Percentiles rank a stretch among this genome's conserved stretches.
Evolutionary conservation across 2,797 vertebrate genomes (phyloP).

Genomic region (Platalea minor): DNA sequence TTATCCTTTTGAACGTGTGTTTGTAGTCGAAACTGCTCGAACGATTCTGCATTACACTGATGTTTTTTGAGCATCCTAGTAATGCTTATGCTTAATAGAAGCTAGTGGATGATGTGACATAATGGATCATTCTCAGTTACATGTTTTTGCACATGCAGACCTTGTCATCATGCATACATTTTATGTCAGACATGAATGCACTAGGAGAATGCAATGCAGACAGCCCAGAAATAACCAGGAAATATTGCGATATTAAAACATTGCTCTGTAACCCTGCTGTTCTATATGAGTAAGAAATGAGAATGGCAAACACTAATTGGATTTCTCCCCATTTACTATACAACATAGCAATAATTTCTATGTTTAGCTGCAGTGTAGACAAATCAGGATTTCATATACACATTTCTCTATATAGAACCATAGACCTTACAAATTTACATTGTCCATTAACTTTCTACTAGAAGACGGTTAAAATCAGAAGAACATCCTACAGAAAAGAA

Average conservation of each 20-base stretch:
- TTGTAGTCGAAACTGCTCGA: neutral
- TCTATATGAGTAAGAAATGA: constrained; percentile 84
- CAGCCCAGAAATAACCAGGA: constrained; percentile 85
- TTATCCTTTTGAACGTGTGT: neutral
- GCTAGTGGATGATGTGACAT: constrained; percentile 62
- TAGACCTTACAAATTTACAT: constrained; percentile 15
- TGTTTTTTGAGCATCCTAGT: constrained; percentile 45
- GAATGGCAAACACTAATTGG: constrained; percentile 72
- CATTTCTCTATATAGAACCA: neutral
- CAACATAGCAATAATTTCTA: constrained; percentile 47
- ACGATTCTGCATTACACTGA: neutral
- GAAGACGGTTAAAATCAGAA: constrained; percentile 2
- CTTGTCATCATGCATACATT: constrained; percentile 74
- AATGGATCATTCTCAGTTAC: constrained; percentile 69
- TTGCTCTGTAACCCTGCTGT: constrained; percentile 77
- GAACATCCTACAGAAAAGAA: neutral
- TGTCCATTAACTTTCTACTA: constrained; percentile 16
- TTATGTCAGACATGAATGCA: constrained; percentile 74
- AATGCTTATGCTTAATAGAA: constrained; percentile 57
- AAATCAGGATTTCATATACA: constrained; percentile 58
- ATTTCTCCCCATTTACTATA: constrained; percentile 68
- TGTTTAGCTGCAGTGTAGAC: constrained; percentile 63
- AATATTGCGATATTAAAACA: constrained; percentile 76
- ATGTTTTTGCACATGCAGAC: constrained; percentile 77
- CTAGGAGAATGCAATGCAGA: constrained; percentile 75